A percentile compares a stretch with the other conserved stretches of the same genome.
Conservation (phyloP, 2,797 vertebrate species). For the Thunnus albacares region DNA sequence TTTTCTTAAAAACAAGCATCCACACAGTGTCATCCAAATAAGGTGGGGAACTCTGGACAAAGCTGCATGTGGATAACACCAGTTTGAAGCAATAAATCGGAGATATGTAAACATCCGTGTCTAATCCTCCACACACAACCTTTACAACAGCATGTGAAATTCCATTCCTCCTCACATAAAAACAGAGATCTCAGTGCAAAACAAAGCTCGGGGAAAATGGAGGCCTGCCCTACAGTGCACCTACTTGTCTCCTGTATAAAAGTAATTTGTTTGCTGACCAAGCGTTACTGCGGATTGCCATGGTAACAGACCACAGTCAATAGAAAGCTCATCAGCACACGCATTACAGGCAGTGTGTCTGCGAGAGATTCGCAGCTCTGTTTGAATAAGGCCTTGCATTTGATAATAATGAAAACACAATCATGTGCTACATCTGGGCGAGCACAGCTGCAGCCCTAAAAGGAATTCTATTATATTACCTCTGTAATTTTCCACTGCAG, state of each 20-base stretch:
- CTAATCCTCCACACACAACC: conserved; percentile 61
- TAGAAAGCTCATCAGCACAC: conserved; percentile 76
- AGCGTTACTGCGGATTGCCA: conserved; percentile 76
- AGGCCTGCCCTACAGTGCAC: conserved; percentile 52
- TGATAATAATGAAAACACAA: conserved; percentile 77
- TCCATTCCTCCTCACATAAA: conserved; percentile 59
- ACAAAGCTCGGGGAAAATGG: conserved; percentile 34
- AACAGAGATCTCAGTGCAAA: conserved; percentile 31
- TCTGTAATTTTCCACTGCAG: conserved; percentile 84
- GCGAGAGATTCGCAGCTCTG: conserved; percentile 61
- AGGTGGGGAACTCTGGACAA: conserved; percentile 36
- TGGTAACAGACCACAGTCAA: conserved; percentile 81
- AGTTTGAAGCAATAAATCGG: conserved; percentile 60
- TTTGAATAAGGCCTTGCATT: conserved; percentile 76
- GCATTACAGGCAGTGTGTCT: conserved; percentile 67
- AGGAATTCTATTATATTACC: conserved; percentile 74
- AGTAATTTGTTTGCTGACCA: conserved; percentile 82
- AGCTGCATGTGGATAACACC: conserved; percentile 54
- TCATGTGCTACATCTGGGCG: conserved; percentile 63
- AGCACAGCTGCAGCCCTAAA: conserved; percentile 56
- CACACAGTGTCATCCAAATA: conserved; percentile 35
- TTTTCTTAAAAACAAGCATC: conserved; percentile 29
- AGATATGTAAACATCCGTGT: conserved; percentile 62
- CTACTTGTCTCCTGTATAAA: conserved; percentile 67
- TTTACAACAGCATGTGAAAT: conserved; percentile 64